These are phyloP conservation scores for Zapornia atra DNA, from an alignment of 2,113 vertebrate species.

Conservation along the genomic window DNA sequence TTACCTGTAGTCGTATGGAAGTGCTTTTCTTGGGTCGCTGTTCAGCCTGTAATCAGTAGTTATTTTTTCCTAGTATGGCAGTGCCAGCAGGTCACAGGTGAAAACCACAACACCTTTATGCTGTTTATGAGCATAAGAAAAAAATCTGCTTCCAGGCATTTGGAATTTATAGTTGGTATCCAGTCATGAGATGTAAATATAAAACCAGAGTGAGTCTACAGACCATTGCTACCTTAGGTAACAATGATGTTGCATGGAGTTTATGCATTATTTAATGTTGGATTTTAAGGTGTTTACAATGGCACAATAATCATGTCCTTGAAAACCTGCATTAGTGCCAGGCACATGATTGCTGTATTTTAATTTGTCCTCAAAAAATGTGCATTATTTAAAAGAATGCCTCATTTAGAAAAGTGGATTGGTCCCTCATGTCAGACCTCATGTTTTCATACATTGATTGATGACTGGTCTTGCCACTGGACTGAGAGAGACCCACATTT, in stretches of 20 bases:
- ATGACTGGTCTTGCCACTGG: neutral
- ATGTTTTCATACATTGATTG: neutral
- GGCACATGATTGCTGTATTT: neutral
- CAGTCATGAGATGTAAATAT: neutral
- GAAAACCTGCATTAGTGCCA: neutral
- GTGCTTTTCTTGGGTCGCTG: neutral
- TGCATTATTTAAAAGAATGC: neutral
- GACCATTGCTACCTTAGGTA: neutral
- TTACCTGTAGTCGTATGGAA: neutral
- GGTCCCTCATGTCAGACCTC: neutral
- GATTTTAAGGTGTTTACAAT: neutral
- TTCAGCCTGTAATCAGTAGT: neutral
- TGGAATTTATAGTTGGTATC: neutral
- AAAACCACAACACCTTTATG: neutral
- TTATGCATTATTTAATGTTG: neutral
- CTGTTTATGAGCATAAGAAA: neutral
- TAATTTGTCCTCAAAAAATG: neutral
- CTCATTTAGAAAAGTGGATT: neutral
- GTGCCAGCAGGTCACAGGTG: neutral
- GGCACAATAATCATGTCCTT: neutral
- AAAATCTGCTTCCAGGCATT: neutral
- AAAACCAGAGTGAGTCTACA: neutral
- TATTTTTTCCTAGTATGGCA: neutral
- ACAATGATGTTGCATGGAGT: neutral
- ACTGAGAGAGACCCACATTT: constrained; percentile 23